Evolutionary conservation across 2,888 invertebrate genomes (phyloP), one percentile per base, ranked within the genome.

Genomic region (Epinotia bilunana): DNA sequence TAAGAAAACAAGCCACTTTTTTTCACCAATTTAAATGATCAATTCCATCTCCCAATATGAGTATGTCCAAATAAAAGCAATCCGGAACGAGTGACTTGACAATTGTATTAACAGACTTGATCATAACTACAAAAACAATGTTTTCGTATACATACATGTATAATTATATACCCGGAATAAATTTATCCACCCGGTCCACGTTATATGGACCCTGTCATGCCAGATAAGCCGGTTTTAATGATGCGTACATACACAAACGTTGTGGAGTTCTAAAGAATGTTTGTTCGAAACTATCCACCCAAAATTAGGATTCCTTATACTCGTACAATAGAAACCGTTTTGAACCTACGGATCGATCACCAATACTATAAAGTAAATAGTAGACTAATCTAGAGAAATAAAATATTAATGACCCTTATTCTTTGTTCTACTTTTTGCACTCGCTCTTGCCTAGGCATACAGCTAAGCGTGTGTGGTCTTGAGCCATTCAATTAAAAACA

Each of bases 191-290:
- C 58, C 70, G 67, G 70, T 58, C 70, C 64, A 64, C 64, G 53
- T 65, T 65, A 71, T 69, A 69, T 74, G 64, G 74, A 71, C 74
- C 64, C 53, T 53, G 74, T 58, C 58, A 70, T 60, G 64, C 64
- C 64, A 60, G 70, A 74, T 75, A 75, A 75, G 75, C 75, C 75
- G 75, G 67, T 75, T 75, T 75, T 75, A 75, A 75, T 72, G 75
- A 75, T 75, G 75, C 71, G 55, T 57, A 67, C 71, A 75, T 67
- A 73, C 60, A 73, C 53, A 72, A 70, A 70, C 60, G 70, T 53
- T 74, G 60, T 20, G 18, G 53, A 74, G 23, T 70, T 71, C 64
- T 71, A 71, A 74, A 71, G 53, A 74, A 53, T 58, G 18, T 23
- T 49, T 58, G 63, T 28, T 43, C 28, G 60, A 58, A 33, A 5